Evolutionary conservation across 2,888 invertebrate genomes (phyloP).

Genomic region (Pyrrhia umbra): DNA sequence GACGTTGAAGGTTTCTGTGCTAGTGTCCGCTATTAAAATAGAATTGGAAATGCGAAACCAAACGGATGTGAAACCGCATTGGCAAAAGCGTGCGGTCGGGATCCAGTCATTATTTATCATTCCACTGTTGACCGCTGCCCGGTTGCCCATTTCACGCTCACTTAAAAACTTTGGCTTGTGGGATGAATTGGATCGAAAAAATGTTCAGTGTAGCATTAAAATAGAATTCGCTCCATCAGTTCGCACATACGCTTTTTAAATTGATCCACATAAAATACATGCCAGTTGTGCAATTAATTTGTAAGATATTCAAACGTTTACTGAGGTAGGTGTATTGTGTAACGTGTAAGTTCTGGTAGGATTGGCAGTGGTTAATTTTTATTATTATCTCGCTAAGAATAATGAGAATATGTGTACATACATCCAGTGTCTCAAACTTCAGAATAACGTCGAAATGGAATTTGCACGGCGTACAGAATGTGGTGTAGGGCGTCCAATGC

Average conservation of each 20-base stretch:
- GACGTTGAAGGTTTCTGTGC: background rate
- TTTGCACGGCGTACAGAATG: slow-evolving; percentile 96
- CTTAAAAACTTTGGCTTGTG: slow-evolving; percentile 35
- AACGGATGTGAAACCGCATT: slow-evolving; percentile 34
- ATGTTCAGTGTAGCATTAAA: slow-evolving; percentile 15
- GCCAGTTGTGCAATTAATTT: slow-evolving; percentile 14
- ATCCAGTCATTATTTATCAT: slow-evolving; percentile 47
- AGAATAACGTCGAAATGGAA: slow-evolving; percentile 95
- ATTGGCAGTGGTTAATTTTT: background rate
- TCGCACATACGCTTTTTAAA: slow-evolving; percentile 18
- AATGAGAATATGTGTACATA: slow-evolving; percentile 72
- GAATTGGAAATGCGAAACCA: slow-evolving; percentile 24
- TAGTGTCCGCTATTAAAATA: slow-evolving; percentile 21
- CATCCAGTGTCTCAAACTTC: slow-evolving; percentile 95
- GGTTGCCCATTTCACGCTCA: slow-evolving; percentile 43
- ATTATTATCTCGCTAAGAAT: slow-evolving; percentile 11
- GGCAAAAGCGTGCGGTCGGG: slow-evolving; percentile 38
- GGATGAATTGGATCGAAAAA: slow-evolving; percentile 24
- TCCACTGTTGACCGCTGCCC: slow-evolving; percentile 35
- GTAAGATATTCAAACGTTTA: slow-evolving; percentile 6
- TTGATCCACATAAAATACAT: slow-evolving; percentile 13
- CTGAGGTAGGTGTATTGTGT: background rate
- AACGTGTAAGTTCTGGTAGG: background rate
- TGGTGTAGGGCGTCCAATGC: slow-evolving; percentile 96
- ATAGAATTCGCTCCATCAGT: slow-evolving; percentile 11